Evolutionary conservation across 2,113 vertebrate species (phyloP).

Genomic region (Elachura formosa): DNA sequence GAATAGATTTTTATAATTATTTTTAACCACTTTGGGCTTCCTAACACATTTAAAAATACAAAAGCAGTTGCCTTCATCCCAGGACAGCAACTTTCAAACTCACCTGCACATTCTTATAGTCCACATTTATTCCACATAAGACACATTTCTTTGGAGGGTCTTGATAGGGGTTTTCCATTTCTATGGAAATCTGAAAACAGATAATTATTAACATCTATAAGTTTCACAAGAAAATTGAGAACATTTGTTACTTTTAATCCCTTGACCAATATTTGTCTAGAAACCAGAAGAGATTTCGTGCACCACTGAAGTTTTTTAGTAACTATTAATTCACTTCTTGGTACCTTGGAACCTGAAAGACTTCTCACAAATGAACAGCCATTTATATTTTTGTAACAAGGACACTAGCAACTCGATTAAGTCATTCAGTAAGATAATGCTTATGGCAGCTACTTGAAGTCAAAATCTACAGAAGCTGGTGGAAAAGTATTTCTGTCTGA

Average conservation of each 20-base stretch:
- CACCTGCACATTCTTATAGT: constrained; percentile 93
- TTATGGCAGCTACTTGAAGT: not conserved
- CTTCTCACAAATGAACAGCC: not conserved
- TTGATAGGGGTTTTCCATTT: constrained; percentile 89
- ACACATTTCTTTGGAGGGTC: constrained; percentile 82
- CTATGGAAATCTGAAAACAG: constrained; percentile 74
- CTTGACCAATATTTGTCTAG: not conserved
- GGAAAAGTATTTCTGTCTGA: not conserved
- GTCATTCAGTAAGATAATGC: accelerated
- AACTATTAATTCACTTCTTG: not conserved
- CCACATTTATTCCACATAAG: constrained; percentile 80
- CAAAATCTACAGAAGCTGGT: not conserved
- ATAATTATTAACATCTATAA: not conserved
- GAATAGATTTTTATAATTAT: not conserved
- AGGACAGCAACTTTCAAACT: not conserved
- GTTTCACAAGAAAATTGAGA: not conserved
- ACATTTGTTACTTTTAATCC: not conserved
- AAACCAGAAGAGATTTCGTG: not conserved
- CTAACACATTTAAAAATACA: not conserved
- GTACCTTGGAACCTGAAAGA: not conserved
- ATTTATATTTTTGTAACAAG: not conserved
- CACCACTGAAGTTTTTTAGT: accelerated
- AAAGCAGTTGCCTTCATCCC: not conserved
- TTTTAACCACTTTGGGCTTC: not conserved
- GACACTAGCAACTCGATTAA: not conserved